phyloP scores from a whole-genome alignment of 2,888 invertebrate species.

The Pachydiplax longipennis region DNA sequence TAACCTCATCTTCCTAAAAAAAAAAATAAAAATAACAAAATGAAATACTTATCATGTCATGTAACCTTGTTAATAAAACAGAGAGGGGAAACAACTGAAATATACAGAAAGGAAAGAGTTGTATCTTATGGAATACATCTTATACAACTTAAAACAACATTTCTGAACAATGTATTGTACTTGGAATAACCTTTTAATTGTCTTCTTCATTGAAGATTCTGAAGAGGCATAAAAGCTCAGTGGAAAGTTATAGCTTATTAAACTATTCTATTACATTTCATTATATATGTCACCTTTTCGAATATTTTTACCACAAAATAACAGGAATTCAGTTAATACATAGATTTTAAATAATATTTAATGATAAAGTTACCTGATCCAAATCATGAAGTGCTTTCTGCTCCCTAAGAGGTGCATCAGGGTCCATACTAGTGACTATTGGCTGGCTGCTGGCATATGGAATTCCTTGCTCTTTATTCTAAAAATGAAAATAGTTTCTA shows the following conservation, averaged over 20 bases:
- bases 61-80: too few species aligned
- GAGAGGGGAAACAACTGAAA: too few species aligned
- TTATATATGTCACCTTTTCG: neutral
- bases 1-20: slow-evolving; percentile 72
- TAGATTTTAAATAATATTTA: neutral
- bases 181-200: too few species aligned
- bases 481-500: neutral
- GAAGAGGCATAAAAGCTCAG: too few species aligned
- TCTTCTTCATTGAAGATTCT: too few species aligned
- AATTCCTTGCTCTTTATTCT: slow-evolving; percentile 54
- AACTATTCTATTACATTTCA: neutral
- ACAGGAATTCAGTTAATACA: neutral
- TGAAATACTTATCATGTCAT: neutral
- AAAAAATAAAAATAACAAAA: slow-evolving; percentile 18
- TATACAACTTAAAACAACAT: too few species aligned
- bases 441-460: slow-evolving; percentile 67
- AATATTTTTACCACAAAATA: neutral
- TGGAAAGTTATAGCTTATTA: too few species aligned
- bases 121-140: too few species aligned
- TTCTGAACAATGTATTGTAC: too few species aligned
- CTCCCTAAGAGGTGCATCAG: slow-evolving; percentile 86
- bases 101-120: too few species aligned
- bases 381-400: slow-evolving; percentile 82
- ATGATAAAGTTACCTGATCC: slow-evolving; percentile 65
- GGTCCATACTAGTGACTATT: slow-evolving; percentile 78